A percentile compares a stretch with the other conserved stretches of the same genome.
Evolutionary conservation across 35 echinoderm and acorn worm species (phyloP).

Genomic region (Hemicentrotus pulcherrimus): DNA sequence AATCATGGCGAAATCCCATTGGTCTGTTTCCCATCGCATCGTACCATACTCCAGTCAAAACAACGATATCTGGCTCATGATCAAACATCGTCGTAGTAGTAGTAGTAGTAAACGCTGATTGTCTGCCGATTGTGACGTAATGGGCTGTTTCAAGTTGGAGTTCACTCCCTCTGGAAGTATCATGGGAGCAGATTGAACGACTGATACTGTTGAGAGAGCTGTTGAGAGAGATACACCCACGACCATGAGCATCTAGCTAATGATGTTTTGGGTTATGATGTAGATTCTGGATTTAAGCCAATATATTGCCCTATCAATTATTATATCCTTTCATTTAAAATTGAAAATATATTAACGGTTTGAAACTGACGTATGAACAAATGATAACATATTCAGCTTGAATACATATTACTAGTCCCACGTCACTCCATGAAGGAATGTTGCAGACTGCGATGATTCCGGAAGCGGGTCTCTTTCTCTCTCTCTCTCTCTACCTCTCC

Average conservation of each 20-base stretch:
- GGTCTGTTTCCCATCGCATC: background rate
- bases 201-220: background rate
- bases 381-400: background rate
- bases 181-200: no score
- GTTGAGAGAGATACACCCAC: background rate
- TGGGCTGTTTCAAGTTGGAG: background rate
- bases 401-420: background rate
- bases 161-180: background rate
- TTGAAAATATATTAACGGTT: no score
- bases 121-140: background rate
- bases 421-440: background rate
- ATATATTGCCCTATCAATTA: no score
- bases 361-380: background rate
- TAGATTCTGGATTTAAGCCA: no score
- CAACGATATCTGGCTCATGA: background rate
- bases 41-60: background rate
- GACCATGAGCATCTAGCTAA: background rate
- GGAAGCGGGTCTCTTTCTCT: no score
- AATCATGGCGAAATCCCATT: background rate
- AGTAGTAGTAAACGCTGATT: background rate
- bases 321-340: no score
- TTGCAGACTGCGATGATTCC: background rate
- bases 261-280: background rate
- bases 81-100: background rate
- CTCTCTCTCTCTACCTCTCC: background rate